Evolutionary conservation across 2,888 invertebrate genomes (phyloP).

Genomic region (Hemaris fuciformis): DNA sequence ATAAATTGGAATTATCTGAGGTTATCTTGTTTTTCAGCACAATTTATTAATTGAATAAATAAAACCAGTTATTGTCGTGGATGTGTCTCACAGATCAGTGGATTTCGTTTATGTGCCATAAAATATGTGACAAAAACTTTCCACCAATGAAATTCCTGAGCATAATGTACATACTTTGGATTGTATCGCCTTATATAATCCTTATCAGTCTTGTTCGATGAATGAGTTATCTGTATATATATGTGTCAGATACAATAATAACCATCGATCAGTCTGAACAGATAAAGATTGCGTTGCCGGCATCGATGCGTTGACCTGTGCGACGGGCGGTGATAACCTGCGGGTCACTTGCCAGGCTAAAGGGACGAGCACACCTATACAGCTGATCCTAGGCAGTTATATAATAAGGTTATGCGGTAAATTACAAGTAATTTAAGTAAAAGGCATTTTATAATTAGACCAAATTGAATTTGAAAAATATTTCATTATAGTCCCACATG

Average conservation of each 20-base stretch:
- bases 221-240: slow-evolving; percentile 15
- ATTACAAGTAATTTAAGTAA: no score
- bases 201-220: neutral
- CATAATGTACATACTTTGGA: neutral
- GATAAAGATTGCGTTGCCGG: slow-evolving; percentile 48
- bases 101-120: no score
- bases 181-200: neutral
- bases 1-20: neutral
- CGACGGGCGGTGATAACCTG: slow-evolving; percentile 47
- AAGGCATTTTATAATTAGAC: no score
- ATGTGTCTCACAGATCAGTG: no score
- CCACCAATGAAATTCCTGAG: no score
- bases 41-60: neutral
- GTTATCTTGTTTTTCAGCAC: neutral
- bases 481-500: no score
- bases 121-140: no score
- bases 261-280: slow-evolving; percentile 51
- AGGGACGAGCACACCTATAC: neutral
- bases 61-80: neutral
- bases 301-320: slow-evolving; percentile 61
- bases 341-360: neutral
- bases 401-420: no score
- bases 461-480: no score
- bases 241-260: slow-evolving; percentile 7
- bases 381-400: no score